Conservation (phyloP, 2,888 invertebrate genomes). For the Drosophila mettleri region DNA sequence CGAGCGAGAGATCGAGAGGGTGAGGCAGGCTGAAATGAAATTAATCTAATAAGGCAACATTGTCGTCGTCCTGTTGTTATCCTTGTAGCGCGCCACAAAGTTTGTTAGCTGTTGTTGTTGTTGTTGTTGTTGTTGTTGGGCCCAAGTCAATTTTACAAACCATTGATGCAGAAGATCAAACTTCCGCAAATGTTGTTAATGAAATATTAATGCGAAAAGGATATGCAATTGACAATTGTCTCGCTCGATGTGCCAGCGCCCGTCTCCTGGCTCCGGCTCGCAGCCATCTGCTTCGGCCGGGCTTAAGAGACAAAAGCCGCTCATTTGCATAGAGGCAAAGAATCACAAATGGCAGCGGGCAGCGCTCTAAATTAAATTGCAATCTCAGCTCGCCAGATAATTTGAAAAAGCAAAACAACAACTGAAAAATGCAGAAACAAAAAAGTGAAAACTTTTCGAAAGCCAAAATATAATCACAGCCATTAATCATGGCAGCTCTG, state of each 20-base stretch:
- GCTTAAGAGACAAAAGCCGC: conserved; percentile 63
- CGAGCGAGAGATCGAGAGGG: conserved; percentile 4
- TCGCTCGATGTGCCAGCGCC: conserved; percentile 16
- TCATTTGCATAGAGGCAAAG: conserved; percentile 67
- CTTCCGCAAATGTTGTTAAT: conserved; percentile 83
- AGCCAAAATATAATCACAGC: conserved; percentile 63
- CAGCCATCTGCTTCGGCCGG: conserved; percentile 22
- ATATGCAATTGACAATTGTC: conserved; percentile 83
- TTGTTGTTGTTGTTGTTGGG: conserved; percentile 42
- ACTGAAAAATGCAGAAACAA: conserved; percentile 18
- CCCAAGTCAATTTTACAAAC: conserved; percentile 84
- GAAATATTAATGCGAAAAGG: conserved; percentile 82
- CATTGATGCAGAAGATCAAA: conserved; percentile 85
- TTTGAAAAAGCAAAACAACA: conserved; percentile 33
- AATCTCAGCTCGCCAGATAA: conserved; percentile 68
- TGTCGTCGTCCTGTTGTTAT: conserved; percentile 57
- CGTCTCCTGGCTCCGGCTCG: too few relatives aligned
- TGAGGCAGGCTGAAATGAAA: conserved; percentile 74
- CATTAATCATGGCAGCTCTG: conserved; percentile 66
- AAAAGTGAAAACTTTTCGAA: conserved; percentile 23
- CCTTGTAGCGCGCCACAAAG: conserved; percentile 35
- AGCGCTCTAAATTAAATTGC: conserved; percentile 79
- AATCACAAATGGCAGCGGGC: conserved; percentile 47
- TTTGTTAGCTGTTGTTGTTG: conserved; percentile 54
- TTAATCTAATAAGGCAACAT: conserved; percentile 84